phyloP scores from a whole-genome alignment of 2,888 invertebrate species.

The Sesamia inferens region DNA sequence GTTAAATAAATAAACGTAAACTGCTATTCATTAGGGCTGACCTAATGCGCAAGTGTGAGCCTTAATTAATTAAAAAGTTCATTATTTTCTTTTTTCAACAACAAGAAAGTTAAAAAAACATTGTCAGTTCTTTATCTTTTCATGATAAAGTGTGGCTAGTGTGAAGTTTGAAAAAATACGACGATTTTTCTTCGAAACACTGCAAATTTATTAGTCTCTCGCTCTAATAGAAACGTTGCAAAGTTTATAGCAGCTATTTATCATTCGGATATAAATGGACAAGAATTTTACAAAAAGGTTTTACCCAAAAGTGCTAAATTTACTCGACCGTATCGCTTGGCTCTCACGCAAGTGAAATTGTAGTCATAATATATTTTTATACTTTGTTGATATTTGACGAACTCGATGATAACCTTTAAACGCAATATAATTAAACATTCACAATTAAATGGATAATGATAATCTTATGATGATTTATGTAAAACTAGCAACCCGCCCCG shows the following conservation, averaged over 20 bases:
- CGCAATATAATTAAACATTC: conserved; percentile 20
- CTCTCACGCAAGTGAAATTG: conserved; percentile 32
- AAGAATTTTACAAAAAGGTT: conserved; percentile 32
- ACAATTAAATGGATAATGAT: conserved; percentile 15
- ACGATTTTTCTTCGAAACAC: conserved; percentile 43
- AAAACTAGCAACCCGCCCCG: no score
- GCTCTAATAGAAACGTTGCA: conserved; percentile 43
- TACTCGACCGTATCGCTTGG: conserved; percentile 33
- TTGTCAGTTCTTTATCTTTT: conserved; percentile 52
- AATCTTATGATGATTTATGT: not conserved
- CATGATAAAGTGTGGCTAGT: conserved; percentile 34
- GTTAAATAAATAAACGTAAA: conserved; percentile 68
- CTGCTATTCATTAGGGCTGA: conserved; percentile 65
- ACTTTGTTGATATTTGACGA: conserved; percentile 18
- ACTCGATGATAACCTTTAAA: conserved; percentile 1
- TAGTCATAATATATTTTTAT: not conserved
- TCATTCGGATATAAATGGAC: conserved; percentile 50
- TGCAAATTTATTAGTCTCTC: conserved; percentile 40
- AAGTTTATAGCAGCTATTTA: conserved; percentile 39
- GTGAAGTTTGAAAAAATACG: conserved; percentile 45
- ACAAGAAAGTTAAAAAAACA: conserved; percentile 37
- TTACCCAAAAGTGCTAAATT: conserved; percentile 47
- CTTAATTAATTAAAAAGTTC: conserved; percentile 54
- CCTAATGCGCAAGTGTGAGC: conserved; percentile 49
- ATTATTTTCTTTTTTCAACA: conserved; percentile 43